Conservation (phyloP, 2,888 invertebrate genomes). For the Crepidodera aurea region DNA sequence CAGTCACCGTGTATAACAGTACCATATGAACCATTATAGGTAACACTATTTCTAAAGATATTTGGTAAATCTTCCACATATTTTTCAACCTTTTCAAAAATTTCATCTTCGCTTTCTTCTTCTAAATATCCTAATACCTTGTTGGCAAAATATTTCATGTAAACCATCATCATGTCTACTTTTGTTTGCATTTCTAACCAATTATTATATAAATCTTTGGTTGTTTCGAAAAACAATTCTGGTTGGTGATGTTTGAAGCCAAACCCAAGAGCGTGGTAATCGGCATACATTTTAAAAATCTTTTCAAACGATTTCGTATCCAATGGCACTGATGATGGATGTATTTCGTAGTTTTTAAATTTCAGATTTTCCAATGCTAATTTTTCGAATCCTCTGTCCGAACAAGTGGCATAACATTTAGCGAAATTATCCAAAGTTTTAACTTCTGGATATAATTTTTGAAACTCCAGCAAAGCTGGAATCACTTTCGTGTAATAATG, state of each 20-base stretch:
- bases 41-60: conserved; percentile 1
- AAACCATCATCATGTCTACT: background rate
- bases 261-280: conserved; percentile 44
- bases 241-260: conserved; percentile 20
- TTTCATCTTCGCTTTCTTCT: background rate
- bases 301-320: conserved; percentile 40
- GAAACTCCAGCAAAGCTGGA: conserved; percentile 10
- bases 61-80: background rate
- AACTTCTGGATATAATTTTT: background rate
- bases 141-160: background rate
- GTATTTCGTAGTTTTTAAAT: conserved; percentile 8
- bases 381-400: background rate
- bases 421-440: conserved; percentile 5
- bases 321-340: conserved; percentile 14
- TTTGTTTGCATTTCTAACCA: background rate
- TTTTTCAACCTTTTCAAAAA: conserved; percentile 8
- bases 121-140: background rate
- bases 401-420: background rate
- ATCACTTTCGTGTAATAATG: background rate
- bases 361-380: conserved; percentile 13
- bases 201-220: background rate
- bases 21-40: conserved; percentile 13
- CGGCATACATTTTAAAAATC: conserved; percentile 42
- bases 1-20: conserved; percentile 48
- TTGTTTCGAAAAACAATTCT: conserved; percentile 10